Base-by-base conservation (phyloP, 2,113 vertebrate species). In the Pithys albifrons region DNA sequence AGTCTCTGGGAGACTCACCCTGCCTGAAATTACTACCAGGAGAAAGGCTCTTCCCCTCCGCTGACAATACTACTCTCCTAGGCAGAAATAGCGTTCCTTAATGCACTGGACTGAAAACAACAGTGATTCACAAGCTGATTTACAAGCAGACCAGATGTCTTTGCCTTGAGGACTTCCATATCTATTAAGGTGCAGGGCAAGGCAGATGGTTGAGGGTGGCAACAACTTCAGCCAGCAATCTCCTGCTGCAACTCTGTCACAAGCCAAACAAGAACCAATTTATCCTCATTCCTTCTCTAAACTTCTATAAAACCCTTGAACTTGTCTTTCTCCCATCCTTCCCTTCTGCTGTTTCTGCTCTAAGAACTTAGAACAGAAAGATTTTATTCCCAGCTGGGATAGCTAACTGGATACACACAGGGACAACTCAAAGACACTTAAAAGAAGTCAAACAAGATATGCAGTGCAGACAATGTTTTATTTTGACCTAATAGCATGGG, bases 91-190 rank as follows among this genome's bases (percentile, higher is more conserved):
- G 58, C 33, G 37, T 66, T 87, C 48, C 52, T 74, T 25, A 78
- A 51, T 1, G 46, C n/a, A 85, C 78, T 35, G 43, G 61, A 43
- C 85, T 87, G 88, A 78, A 86, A 81, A 81, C 46, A 70, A 27
- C 12, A 49, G 70, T 25, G 43, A 51, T 74, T 49, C 88, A 81
- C 41, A 89, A 85, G 31, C 65, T 85, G 81, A 81, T 79, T 96
- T 79, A 95, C 33, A 75, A 76, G 67, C 33, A 93, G 62, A 92
- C 93, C 91, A 90, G 89, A 93, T 76, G 74, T 48, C 88, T 75
- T 71, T 83, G 67, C 62, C 91, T 85, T 69, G 45, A 88, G 54
- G 88, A 79, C 27, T 88, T 79, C 62, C 57, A 18, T 45, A 78
- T 64, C 69, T 87, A 69, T 85, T 85, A 82, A 92, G 49, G 48